These are phyloP conservation scores for Myotis yumanensis DNA, from an alignment of 2,113 vertebrate genomes.

Conservation along the genomic window DNA sequence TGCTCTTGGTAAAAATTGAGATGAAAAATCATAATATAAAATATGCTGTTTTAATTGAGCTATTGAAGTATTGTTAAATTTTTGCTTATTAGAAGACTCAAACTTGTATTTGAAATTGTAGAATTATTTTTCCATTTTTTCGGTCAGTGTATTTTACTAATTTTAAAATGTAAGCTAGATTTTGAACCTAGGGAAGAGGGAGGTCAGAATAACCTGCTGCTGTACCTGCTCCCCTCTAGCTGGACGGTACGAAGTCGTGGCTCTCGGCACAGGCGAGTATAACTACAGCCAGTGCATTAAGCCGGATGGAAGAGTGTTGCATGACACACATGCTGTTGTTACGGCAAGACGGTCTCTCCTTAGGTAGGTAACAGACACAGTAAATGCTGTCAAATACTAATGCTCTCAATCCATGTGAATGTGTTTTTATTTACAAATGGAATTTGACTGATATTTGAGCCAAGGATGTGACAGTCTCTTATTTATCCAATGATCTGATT, in stretches of 20 bases:
- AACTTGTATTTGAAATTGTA: not conserved
- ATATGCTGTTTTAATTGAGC: not conserved
- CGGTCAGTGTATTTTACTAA: not conserved
- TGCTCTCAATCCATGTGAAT: not conserved
- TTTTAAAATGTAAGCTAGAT: not conserved
- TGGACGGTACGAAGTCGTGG: constrained; percentile 89
- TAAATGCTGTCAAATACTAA: not conserved
- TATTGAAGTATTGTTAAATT: not conserved
- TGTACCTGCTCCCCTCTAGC: constrained; percentile 69
- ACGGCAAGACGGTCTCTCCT: constrained; percentile 93
- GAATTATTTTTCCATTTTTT: not conserved
- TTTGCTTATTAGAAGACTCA: constrained; percentile 28
- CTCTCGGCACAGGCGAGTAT: constrained; percentile 92
- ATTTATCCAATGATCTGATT: not conserved
- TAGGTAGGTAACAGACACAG: constrained; percentile 81
- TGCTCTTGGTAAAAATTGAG: constrained; percentile 14
- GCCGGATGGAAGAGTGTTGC: constrained; percentile 87
- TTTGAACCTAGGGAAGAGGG: not conserved
- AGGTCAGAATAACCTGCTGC: not conserved
- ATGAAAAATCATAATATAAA: not conserved
- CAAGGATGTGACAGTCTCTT: not conserved
- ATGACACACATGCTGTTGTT: constrained; percentile 93
- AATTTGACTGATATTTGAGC: not conserved
- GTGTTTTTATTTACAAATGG: not conserved
- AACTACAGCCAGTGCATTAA: constrained; percentile 86